Conservation (phyloP, 2,797 vertebrate species). For the Epinephelus coioides region DNA sequence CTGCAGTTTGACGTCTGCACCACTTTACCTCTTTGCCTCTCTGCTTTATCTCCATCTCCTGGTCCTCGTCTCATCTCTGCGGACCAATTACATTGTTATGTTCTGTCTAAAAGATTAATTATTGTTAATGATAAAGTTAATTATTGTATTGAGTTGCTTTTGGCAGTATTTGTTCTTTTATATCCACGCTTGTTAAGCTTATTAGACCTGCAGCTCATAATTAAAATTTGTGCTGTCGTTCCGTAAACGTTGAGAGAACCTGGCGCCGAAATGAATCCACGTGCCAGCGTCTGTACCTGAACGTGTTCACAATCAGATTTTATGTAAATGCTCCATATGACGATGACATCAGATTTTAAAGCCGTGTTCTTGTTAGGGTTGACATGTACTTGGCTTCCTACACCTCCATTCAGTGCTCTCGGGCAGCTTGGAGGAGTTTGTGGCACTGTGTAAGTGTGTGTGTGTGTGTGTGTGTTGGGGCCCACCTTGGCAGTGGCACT, state of each 20-base stretch:
- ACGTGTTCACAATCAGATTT: not conserved
- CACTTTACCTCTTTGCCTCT: not conserved
- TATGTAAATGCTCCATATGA: conserved; percentile 10
- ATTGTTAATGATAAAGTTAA: conserved; percentile 3
- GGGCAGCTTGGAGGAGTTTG: conserved; percentile 68
- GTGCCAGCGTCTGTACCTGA: not conserved
- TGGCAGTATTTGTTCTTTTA: conserved; percentile 33
- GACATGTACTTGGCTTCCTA: conserved; percentile 72
- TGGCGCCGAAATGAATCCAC: not conserved
- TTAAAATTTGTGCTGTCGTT: conserved; percentile 9
- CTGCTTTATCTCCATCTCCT: conserved; percentile 16
- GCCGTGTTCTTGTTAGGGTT: conserved; percentile 46
- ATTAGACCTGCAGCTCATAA: conserved; percentile 21
- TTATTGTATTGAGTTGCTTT: conserved; percentile 20
- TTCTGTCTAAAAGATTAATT: conserved; percentile 42
- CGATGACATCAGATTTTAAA: conserved; percentile 18
- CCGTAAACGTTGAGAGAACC: not conserved
- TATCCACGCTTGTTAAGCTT: not conserved
- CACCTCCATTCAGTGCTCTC: conserved; percentile 58
- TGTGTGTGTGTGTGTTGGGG: conserved; percentile 50
- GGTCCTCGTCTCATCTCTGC: conserved; percentile 17
- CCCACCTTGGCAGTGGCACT: conserved; percentile 72
- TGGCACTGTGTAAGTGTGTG: conserved; percentile 38
- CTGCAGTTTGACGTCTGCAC: not conserved
- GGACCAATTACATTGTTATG: conserved; percentile 40